Conservation (phyloP, 2,797 vertebrate species). For the Holocentrus rufus region DNA sequence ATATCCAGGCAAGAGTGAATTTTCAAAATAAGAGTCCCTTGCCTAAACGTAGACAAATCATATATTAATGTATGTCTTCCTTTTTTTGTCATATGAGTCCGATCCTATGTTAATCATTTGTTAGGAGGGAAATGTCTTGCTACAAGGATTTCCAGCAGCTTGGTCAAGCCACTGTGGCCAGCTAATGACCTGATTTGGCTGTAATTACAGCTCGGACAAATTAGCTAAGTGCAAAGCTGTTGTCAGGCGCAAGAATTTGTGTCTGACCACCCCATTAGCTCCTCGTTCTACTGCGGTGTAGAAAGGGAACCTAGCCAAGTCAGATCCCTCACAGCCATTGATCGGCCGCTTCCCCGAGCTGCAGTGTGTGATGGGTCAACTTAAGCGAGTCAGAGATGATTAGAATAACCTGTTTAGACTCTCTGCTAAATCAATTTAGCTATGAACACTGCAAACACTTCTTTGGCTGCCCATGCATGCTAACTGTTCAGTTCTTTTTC, state of each 20-base stretch:
- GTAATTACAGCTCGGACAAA: constrained; percentile 43
- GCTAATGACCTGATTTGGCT: constrained; percentile 29
- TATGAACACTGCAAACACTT: neutral
- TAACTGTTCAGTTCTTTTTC: too few relatives aligned
- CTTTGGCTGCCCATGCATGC: too few relatives aligned
- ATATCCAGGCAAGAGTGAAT: neutral
- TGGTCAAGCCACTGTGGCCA: constrained; percentile 7
- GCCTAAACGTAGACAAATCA: neutral
- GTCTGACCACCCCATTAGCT: constrained; percentile 5
- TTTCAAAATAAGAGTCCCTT: neutral
- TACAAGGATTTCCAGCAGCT: constrained; percentile 10
- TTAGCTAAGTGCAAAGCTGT: constrained; percentile 22
- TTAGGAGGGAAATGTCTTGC: too few relatives aligned
- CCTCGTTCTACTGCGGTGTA: neutral
- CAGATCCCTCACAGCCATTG: constrained; percentile 11
- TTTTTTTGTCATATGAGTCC: neutral
- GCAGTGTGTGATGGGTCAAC: constrained; percentile 6
- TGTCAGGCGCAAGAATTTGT: constrained; percentile 6
- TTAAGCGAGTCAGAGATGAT: constrained; percentile 18
- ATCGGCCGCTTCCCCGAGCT: constrained; percentile 19
- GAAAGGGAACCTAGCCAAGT: neutral
- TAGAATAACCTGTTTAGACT: constrained; percentile 10
- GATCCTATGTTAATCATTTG: neutral
- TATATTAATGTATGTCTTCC: neutral
- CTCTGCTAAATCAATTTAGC: constrained; percentile 1